Percentiles rank a stretch among this genome's conserved stretches.
phyloP scores from a whole-genome alignment of 2,113 vertebrate species.

The Synchiropus splendidus region DNA sequence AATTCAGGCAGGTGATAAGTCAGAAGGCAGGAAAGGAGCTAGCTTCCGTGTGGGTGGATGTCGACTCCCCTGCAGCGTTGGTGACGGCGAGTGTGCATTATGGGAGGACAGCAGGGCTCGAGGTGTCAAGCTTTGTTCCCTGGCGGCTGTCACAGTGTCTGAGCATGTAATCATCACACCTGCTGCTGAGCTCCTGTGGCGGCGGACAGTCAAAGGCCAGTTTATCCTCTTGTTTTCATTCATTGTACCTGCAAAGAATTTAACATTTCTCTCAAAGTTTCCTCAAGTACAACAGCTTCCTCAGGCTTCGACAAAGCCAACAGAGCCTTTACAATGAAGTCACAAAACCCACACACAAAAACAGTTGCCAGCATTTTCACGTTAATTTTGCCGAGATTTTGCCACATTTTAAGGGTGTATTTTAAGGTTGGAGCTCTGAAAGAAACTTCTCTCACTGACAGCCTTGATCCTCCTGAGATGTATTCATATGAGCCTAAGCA shows the following conservation, averaged over 20 bases:
- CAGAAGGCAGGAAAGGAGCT: conserved; percentile 11
- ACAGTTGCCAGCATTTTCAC: too few relatives aligned
- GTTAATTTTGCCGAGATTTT: too few relatives aligned
- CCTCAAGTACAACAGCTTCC: too few relatives aligned
- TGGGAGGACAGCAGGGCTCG: conserved; percentile 15
- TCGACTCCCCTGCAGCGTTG: conserved; percentile 22
- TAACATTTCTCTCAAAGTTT: too few relatives aligned
- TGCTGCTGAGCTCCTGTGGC: conserved; percentile 24
- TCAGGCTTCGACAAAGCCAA: too few relatives aligned
- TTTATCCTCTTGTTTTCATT: conserved; percentile 32
- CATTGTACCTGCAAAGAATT: background rate
- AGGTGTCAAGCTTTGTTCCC: conserved; percentile 33
- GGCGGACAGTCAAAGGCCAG: conserved; percentile 24
- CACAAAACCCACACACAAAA: too few relatives aligned
- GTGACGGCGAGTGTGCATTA: conserved; percentile 23
- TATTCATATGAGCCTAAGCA: too few relatives aligned
- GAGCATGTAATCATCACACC: conserved; percentile 31
- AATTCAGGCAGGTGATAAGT: conserved; percentile 42
- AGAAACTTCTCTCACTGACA: too few relatives aligned
- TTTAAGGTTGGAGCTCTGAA: too few relatives aligned
- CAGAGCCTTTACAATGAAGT: too few relatives aligned
- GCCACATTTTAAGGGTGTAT: too few relatives aligned
- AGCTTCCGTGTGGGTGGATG: conserved; percentile 22
- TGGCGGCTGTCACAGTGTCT: conserved; percentile 41
- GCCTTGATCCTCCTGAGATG: too few relatives aligned